Evolutionary conservation across 2,888 invertebrate species (phyloP).

Genomic region (Drosophila formosana): DNA sequence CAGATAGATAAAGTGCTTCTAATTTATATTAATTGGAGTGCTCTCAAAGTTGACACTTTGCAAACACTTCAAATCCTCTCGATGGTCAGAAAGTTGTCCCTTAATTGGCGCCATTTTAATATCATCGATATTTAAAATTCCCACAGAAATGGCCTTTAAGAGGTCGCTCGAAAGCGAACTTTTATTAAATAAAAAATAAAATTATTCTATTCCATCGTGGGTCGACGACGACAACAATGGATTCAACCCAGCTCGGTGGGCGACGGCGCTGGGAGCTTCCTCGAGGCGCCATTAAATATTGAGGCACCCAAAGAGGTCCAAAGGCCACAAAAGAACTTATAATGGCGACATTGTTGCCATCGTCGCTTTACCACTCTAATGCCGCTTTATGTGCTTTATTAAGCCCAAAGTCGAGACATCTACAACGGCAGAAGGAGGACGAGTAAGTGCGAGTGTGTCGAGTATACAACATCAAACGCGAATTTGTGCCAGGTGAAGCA

Average conservation of each 20-base stretch:
- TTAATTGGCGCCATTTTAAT: constrained; percentile 40
- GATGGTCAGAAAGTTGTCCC: constrained; percentile 9
- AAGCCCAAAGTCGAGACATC: constrained; percentile 43
- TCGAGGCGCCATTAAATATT: constrained; percentile 72
- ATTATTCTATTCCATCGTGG: constrained; percentile 19
- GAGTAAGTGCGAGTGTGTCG: constrained; percentile 2
- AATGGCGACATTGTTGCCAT: constrained; percentile 68
- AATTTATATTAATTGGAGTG: constrained; percentile 62
- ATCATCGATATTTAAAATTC: constrained; percentile 47
- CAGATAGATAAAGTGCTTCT: constrained; percentile 61
- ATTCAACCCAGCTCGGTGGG: neutral
- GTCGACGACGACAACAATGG: constrained; percentile 38
- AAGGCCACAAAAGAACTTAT: constrained; percentile 80
- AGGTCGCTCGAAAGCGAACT: constrained; percentile 39
- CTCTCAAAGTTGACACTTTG: constrained; percentile 36
- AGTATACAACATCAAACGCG: constrained; percentile 62
- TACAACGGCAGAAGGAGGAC: constrained; percentile 11
- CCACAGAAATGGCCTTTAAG: constrained; percentile 5
- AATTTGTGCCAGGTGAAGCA: constrained; percentile 74
- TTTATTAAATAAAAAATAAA: constrained; percentile 50
- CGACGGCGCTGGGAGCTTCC: constrained; percentile 12
- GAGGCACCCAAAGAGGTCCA: constrained; percentile 72
- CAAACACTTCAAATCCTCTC: constrained; percentile 29
- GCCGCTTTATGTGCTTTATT: constrained; percentile 75
- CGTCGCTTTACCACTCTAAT: constrained; percentile 65